Base-by-base conservation (phyloP, 2,797 vertebrate genomes). In the Melanotaenia trifasciata region DNA sequence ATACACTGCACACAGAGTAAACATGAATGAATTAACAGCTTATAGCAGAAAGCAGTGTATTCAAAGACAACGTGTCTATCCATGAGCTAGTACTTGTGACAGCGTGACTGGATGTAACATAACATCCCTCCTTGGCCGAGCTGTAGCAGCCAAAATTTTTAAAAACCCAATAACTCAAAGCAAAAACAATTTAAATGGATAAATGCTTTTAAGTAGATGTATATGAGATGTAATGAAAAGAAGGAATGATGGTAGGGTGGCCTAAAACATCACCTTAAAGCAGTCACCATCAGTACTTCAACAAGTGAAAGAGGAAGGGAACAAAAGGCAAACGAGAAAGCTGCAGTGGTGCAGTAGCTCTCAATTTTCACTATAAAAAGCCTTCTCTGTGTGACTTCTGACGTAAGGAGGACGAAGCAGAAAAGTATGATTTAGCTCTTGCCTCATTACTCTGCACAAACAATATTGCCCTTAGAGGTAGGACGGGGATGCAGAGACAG, bases 381-480 rank as follows among this genome's bases (percentile, higher is more conserved):
- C 51, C 51, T 70, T 57, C 64, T 73, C 26, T 58, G 36, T 33
- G 32, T 57, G 45, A 66, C 74, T 33, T n/a, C 20, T n/a, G 32
- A 68, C 36, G 62, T 74, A 51, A 40, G 35, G 33, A 74, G 66
- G 77, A 77, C 67, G 80, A 75, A 57, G 71, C 53, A 66, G 70
- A 59, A 63, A 47, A 43, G 24, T 11, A 61, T 43, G 67, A 78
- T 76, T 74, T 45, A 72, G 74, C 72, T 64, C 54, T 70, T 60
- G 36, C 59, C 59, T 81, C 61, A n/a, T 58, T 76, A 47, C 35
- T 66, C 65, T 64, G 70, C 68, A 67, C 74, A 77, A 82, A 85
- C 78, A 80, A 65, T 75, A 47, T 67, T 72, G 76, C 64, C 50
- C 84, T 87, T 53, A 80, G 70, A 69, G 57, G 59, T 58, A 69